These are phyloP conservation scores for Drosophila lacertosa DNA, from an alignment of 1,140 invertebrate genomes.

Conservation along the genomic window DNA sequence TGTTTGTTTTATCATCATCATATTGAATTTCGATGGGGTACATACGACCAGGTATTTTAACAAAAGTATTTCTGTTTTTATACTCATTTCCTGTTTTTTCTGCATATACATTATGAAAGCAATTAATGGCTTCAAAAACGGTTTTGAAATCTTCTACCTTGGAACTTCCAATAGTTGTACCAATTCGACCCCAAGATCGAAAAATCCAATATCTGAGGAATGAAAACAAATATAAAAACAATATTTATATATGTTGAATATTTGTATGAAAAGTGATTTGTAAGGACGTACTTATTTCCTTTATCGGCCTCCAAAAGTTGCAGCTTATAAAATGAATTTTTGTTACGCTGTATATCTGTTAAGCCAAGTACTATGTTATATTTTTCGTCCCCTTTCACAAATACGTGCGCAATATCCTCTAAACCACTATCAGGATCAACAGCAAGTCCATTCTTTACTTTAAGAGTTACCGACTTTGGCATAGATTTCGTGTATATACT, in stretches of 20 bases:
- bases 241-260: not conserved
- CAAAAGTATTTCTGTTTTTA: conserved; percentile 88
- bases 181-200: conserved; percentile 97
- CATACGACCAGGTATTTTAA: conserved; percentile 92
- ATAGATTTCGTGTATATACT: conserved; percentile 88
- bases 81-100: conserved; percentile 96
- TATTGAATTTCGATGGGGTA: conserved; percentile 97
- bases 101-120: conserved; percentile 89
- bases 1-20: conserved; percentile 83
- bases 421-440: conserved; percentile 95
- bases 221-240: not conserved
- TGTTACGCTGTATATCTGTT: conserved; percentile 93
- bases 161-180: conserved; percentile 94
- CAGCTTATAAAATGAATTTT: conserved; percentile 98
- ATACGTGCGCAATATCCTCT: conserved; percentile 92
- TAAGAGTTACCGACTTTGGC: conserved; percentile 89
- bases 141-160: conserved; percentile 88
- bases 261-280: no score
- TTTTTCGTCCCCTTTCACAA: conserved; percentile 87
- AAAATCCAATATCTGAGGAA: conserved; percentile 91
- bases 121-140: conserved; percentile 86
- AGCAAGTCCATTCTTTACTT: conserved; percentile 93
- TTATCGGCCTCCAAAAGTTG: conserved; percentile 93
- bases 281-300: conserved; percentile 85
- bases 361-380: conserved; percentile 92